Conservation (phyloP, 2,888 invertebrate species). For the Aromia moschata region DNA sequence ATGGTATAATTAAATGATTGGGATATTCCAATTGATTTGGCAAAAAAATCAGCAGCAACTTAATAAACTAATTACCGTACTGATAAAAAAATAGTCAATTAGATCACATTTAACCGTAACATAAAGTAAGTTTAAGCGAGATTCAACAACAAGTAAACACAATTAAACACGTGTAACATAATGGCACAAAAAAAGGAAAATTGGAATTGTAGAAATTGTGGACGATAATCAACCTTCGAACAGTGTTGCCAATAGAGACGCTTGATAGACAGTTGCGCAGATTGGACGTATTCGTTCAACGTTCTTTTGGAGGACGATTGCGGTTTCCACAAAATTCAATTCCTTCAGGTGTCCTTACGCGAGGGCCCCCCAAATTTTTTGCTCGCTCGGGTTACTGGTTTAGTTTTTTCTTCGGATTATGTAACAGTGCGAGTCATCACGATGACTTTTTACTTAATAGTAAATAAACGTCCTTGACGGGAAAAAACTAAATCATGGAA, state of each 20-base stretch:
- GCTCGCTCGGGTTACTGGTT: background rate
- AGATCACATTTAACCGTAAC: too few species aligned
- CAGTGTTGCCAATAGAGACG: background rate
- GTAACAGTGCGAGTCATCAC: conserved; percentile 1
- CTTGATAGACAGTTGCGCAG: background rate
- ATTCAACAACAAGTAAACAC: background rate
- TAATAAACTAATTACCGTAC: too few species aligned
- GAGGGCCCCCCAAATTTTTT: background rate
- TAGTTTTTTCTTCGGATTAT: conserved; percentile 2
- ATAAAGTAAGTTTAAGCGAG: too few species aligned
- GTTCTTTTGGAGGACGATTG: conserved; percentile 11
- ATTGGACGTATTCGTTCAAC: conserved; percentile 1
- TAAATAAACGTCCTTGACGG: background rate
- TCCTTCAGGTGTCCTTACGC: background rate
- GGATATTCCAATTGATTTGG: too few species aligned
- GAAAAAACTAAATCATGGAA: background rate
- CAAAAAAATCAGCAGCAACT: too few species aligned
- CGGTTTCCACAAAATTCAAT: conserved; percentile 9
- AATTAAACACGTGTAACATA: background rate
- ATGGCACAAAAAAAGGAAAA: background rate
- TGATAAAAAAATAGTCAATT: too few species aligned
- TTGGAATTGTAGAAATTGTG: background rate
- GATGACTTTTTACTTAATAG: background rate
- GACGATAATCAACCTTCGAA: background rate
- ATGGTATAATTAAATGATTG: too few species aligned